Conservation (phyloP, 2,797 vertebrate species). For the Chiloscyllium punctatum region DNA sequence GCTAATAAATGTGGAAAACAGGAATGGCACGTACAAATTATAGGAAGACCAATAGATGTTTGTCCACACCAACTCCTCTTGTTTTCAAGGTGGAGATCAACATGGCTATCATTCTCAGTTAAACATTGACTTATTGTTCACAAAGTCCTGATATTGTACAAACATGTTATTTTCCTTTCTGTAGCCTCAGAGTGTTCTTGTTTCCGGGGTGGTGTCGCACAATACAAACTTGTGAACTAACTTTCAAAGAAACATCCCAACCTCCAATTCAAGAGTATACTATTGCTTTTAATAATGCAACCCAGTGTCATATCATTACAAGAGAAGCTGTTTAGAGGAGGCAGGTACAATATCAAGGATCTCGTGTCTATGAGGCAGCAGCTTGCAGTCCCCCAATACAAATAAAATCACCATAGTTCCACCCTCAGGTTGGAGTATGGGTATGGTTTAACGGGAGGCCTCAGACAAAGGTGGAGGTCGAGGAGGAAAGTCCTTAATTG, state of each 20-base stretch:
- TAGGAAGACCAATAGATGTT: background rate
- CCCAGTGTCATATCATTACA: background rate
- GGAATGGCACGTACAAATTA: constrained; percentile 2
- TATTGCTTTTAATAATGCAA: background rate
- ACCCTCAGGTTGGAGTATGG: no score
- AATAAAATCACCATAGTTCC: no score
- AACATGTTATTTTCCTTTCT: background rate
- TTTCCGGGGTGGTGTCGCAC: background rate
- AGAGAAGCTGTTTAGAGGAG: background rate
- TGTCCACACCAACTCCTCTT: background rate
- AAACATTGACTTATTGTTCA: no score
- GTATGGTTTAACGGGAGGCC: no score
- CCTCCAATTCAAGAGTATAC: background rate
- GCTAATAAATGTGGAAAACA: constrained; percentile 29
- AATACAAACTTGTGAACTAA: background rate
- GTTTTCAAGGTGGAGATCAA: background rate
- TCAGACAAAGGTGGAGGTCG: no score
- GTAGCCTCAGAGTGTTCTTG: no score
- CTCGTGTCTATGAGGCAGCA: background rate
- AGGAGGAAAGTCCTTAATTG: no score
- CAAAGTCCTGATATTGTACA: background rate
- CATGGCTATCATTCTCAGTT: background rate
- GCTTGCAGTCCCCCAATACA: no score
- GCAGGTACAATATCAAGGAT: background rate
- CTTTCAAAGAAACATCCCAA: background rate